phyloP scores from a whole-genome alignment of 2,888 invertebrate species.

The Shargacucullia verbasci region DNA sequence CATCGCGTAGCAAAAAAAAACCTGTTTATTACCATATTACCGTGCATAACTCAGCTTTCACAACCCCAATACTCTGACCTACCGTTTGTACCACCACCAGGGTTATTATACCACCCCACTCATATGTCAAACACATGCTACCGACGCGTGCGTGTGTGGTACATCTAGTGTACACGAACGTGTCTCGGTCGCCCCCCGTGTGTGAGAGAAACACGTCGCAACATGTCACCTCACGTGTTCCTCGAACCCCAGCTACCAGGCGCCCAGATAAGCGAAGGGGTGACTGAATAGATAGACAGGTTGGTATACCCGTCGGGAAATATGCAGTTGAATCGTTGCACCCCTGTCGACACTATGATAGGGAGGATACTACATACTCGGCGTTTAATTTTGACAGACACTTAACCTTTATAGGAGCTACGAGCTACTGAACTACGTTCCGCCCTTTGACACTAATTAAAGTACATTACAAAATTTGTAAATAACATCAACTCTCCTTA shows the following conservation, averaged over 20 bases:
- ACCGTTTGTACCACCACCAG: not conserved
- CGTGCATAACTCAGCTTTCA: not conserved
- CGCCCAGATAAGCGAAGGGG: slow-evolving; percentile 20
- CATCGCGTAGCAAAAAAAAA: no score
- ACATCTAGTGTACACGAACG: not conserved
- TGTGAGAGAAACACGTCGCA: slow-evolving; percentile 45
- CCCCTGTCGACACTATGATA: no score
- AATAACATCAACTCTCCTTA: no score
- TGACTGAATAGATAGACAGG: slow-evolving; percentile 2
- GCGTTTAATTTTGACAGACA: no score
- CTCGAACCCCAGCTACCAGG: slow-evolving; percentile 44
- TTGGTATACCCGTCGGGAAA: slow-evolving; percentile 14
- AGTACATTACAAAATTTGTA: no score
- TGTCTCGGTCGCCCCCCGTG: slow-evolving; percentile 14
- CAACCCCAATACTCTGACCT: not conserved
- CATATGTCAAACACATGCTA: slow-evolving; percentile 20
- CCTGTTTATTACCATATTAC: no score
- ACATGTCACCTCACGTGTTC: slow-evolving; percentile 55
- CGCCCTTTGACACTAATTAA: no score
- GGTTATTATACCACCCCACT: slow-evolving; percentile 17
- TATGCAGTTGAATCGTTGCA: slow-evolving; percentile 24
- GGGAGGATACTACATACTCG: no score
- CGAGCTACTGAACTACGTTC: no score
- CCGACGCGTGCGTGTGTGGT: slow-evolving; percentile 2
- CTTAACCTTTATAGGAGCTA: no score